phyloP scores from a whole-genome alignment of 2,797 vertebrate species.

The Numenius phaeopus region DNA sequence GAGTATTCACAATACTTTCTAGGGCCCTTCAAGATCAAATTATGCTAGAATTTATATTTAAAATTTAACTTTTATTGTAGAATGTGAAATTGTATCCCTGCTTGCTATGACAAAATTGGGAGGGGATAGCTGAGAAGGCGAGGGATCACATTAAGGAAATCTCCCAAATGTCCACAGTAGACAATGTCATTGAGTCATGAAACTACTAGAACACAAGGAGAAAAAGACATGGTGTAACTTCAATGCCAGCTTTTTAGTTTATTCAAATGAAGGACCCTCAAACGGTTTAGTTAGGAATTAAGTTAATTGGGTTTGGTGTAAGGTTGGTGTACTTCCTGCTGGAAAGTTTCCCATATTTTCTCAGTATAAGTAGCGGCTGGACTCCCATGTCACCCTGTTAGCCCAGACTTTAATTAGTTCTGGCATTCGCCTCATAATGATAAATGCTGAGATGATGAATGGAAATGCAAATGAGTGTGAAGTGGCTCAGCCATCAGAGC shows the following conservation, averaged over 20 bases:
- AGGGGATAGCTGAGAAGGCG: neutral
- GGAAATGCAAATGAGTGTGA: conserved; percentile 96
- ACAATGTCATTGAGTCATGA: neutral
- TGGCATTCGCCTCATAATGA: conserved; percentile 95
- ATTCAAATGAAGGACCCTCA: conserved; percentile 89
- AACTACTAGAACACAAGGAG: neutral
- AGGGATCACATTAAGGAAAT: neutral
- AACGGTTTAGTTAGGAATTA: conserved; percentile 88
- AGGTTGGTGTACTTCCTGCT: conserved; percentile 88
- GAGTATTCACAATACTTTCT: neutral
- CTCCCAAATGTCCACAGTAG: neutral
- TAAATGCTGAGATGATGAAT: conserved; percentile 97
- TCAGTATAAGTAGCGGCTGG: conserved; percentile 77
- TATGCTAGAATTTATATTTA: neutral
- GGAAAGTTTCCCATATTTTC: conserved; percentile 85
- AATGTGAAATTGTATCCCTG: neutral
- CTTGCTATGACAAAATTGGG: neutral
- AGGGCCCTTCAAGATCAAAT: neutral
- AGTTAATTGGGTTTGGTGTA: conserved; percentile 94
- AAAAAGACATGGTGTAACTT: conserved; percentile 23
- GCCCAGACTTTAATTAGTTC: conserved; percentile 97
- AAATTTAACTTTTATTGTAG: neutral
- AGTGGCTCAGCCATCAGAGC: conserved; percentile 91
- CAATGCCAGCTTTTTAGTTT: conserved; percentile 68
- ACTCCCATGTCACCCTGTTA: conserved; percentile 89